Base-by-base conservation (phyloP, 2,797 vertebrate genomes). In the Coilia nasus region DNA sequence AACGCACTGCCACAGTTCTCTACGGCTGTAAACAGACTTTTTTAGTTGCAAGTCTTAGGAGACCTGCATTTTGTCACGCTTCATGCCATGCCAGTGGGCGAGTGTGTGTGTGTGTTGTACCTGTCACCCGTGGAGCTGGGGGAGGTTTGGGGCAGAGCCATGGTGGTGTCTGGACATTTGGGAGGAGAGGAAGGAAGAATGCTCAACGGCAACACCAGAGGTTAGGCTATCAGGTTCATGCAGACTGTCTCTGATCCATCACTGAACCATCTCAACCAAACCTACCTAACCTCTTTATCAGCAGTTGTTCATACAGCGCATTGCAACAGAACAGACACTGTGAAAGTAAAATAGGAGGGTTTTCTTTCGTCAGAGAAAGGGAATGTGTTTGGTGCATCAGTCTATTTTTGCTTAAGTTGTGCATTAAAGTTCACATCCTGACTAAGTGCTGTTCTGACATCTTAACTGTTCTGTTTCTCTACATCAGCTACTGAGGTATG, bases 51-150 rank as follows among this genome's bases (percentile, higher is more conserved):
- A 71, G 28, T 71, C 14, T 71, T 25, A 84, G 17, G 75, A 14
- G 2, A 17, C 83, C 0, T 67, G 14, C 10, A 86, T 9, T 28
- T 10, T 84, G 60, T 59, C n/a, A 19, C 6, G 82, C 19, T 14
- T 44, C 14, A 64, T 59, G 9, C 4, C 35, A 23, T 62, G 15
- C 35, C 3, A 81, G 67, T 0, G 0, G 28, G 11, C 64, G 14
- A 41, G 35, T 71, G 64, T 64, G 23, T 41, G 15, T 59, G 78
- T 50, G 19, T 21, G 90, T 91, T 94, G n/a, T n/a, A 96, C 95
- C 95, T 95, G 93, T 95, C 94, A 86, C 90, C 87, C 89, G 93
- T 93, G 90, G 92, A 90, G 88, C 90, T 92, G 44, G 94, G 94
- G 83, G 92, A 87, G 88, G 88, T 90, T 47, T 87, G 91, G 84